Base-by-base conservation (phyloP, 92 coral and sea anemone genomes). In the Zoanthus solanderi region DNA sequence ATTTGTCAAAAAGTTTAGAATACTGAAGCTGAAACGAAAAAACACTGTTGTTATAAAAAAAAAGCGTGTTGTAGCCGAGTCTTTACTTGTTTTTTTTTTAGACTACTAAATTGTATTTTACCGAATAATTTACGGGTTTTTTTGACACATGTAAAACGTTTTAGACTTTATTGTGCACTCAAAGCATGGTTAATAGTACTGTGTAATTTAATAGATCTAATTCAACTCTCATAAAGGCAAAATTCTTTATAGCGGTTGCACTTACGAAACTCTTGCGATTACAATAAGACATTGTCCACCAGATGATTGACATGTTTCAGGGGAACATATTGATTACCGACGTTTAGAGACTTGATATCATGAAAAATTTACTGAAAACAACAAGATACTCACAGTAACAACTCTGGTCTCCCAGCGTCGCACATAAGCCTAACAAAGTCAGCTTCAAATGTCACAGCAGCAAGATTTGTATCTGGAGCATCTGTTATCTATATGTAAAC, bases 371-470 rank as follows among this genome's bases (percentile, higher is more conserved):
- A 57, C 65, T 57, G 65, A 57, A 57, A 57, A 57, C 65, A 57
- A 57, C 65, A n/a, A 57, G 65, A 57, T 23, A 23, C 23, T 23
- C 23, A 23, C 23, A 23, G 23, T 23, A 23, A 23, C 42, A 34
- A 34, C 42, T 34, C 42, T 34, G 42, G 42, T 34, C 42, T 34
- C 44, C 74, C 74, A 68, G 74, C 74, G 32, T 68, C 74, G 9
- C 34, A 68, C 74, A 67, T 68, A 23, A 68, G 29, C 74, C 74
- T 29, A 28, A 68, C 44, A 32, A 68, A 68, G 74, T 32, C 74
- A 68, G 74, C 74, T 68, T 68, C 74, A 68, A 68, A 68, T 68
- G 74, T 68, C 12, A 68, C 15, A 68, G 74, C 74, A 68, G 74
- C 74, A 68, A 68, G 74, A 32, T 68, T 32, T 68, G 44, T 68